A percentile compares a stretch with the other conserved stretches of the same genome.
phyloP scores from a whole-genome alignment of 2,113 vertebrate species.

The Columba janthina region DNA sequence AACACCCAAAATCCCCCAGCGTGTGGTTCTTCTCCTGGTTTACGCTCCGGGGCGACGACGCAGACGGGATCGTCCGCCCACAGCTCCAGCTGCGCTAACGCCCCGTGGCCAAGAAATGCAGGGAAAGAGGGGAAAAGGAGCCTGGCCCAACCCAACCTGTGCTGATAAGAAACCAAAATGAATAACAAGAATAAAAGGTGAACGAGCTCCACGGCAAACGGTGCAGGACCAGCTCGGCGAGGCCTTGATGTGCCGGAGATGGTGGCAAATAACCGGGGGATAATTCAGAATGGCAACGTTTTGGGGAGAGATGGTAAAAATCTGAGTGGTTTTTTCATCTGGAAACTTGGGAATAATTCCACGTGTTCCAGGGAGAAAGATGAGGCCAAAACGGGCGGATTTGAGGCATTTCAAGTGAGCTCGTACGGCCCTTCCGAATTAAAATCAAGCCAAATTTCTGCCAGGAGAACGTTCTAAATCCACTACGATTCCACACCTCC shows the following conservation, averaged over 20 bases:
- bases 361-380: neutral
- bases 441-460: neutral
- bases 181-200: neutral
- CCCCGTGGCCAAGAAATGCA: neutral
- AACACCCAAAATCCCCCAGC: neutral
- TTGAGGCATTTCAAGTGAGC: neutral
- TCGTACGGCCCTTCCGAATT: too few species aligned
- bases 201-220: neutral
- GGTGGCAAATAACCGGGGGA: neutral
- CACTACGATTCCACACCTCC: neutral
- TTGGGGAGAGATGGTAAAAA: too few species aligned
- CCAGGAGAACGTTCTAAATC: neutral
- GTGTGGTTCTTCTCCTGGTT: fast-evolving
- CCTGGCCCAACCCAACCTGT: neutral
- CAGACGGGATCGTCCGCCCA: neutral
- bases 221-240: neutral
- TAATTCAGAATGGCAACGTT: neutral
- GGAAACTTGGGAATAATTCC: too few species aligned
- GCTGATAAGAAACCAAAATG: neutral
- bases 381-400: fast-evolving
- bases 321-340: fast-evolving
- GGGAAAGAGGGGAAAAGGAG: neutral
- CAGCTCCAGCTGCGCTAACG: neutral
- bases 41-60: neutral
- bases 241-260: neutral